These are phyloP conservation scores for Lithosia quadra DNA, from an alignment of 2,888 invertebrate species.

Conservation along the genomic window DNA sequence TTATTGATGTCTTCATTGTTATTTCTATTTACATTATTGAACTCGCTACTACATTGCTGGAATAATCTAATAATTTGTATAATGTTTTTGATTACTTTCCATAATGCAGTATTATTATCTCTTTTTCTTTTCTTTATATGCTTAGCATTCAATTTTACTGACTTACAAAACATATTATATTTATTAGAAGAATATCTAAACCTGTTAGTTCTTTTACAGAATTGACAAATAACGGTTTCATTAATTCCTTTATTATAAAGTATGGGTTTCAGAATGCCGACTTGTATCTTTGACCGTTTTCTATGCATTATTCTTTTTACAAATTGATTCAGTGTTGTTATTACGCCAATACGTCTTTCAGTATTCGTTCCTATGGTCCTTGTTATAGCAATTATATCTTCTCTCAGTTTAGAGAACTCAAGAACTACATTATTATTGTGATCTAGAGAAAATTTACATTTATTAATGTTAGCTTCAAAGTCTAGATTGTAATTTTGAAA, in stretches of 20 bases:
- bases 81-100: background rate
- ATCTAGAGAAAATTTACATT: background rate
- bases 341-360: background rate
- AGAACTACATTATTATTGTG: slow-evolving; percentile 8
- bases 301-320: background rate
- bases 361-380: slow-evolving; percentile 10
- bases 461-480: background rate
- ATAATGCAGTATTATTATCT: background rate
- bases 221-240: background rate
- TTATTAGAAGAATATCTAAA: background rate
- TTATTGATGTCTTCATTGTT: slow-evolving; percentile 10
- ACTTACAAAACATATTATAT: background rate
- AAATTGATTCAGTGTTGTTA: background rate
- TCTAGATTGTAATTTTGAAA: background rate
- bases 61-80: slow-evolving; percentile 6
- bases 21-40: slow-evolving; percentile 7
- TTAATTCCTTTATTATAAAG: background rate
- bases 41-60: background rate
- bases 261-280: background rate
- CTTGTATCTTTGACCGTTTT: slow-evolving; percentile 1
- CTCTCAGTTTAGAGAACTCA: background rate
- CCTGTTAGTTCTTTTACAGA: background rate
- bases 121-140: slow-evolving; percentile 3
- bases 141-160: background rate
- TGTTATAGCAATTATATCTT: background rate